These are phyloP conservation scores for Eulemur albifrons DNA, from an alignment of 2,797 vertebrate genomes.

Conservation along the genomic window DNA sequence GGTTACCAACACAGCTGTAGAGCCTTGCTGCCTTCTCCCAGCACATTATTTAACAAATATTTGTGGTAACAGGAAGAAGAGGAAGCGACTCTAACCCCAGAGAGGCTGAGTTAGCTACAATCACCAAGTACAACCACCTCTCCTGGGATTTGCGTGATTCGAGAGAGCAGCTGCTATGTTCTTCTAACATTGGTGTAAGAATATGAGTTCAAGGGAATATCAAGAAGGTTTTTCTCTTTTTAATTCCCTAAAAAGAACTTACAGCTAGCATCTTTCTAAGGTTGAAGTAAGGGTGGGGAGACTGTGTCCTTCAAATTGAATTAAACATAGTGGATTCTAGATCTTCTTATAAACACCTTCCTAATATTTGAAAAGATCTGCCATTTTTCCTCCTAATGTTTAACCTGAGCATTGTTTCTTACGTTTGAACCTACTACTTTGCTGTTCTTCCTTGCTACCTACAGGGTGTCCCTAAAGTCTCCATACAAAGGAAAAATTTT, in stretches of 20 bases:
- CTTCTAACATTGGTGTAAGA: slow-evolving; percentile 14
- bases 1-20: background rate
- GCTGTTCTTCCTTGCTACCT: background rate
- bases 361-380: background rate
- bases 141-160: slow-evolving; percentile 42
- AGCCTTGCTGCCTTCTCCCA: background rate
- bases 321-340: background rate
- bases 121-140: slow-evolving; percentile 42
- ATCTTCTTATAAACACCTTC: background rate
- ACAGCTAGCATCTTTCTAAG: background rate
- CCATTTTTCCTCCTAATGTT: background rate
- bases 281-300: background rate
- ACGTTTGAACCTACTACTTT: background rate
- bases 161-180: slow-evolving; percentile 53
- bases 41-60: slow-evolving; percentile 40
- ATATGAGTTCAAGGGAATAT: slow-evolving; percentile 11
- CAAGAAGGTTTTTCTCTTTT: background rate
- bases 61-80: slow-evolving; percentile 34
- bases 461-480: background rate
- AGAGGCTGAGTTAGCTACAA: slow-evolving; percentile 39
- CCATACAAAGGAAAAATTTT: no score
- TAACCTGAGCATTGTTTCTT: background rate
- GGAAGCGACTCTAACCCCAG: slow-evolving; percentile 35
- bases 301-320: background rate
- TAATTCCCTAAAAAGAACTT: background rate